Percentiles rank a stretch among this genome's conserved stretches.
These are phyloP conservation scores for Callyntrura guangdongensis DNA, from an alignment of 2,888 invertebrate species.

Conservation along the genomic window DNA sequence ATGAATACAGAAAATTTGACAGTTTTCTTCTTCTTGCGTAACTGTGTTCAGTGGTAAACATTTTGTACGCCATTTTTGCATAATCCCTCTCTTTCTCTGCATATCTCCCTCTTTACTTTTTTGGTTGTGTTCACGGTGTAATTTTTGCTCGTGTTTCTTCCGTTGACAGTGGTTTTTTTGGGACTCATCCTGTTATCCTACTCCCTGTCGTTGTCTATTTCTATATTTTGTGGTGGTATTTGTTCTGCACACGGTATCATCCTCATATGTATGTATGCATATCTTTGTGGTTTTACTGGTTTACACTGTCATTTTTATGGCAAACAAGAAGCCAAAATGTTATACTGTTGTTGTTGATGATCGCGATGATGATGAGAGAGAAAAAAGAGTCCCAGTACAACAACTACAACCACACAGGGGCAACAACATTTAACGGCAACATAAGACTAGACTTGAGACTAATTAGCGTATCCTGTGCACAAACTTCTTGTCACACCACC, in stretches of 20 bases:
- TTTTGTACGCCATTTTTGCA: background rate
- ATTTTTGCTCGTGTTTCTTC: conserved; percentile 45
- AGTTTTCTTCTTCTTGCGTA: background rate
- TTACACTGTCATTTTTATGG: background rate
- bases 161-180: conserved; percentile 36
- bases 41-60: background rate
- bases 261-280: no score
- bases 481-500: conserved; percentile 45
- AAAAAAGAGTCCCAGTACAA: background rate
- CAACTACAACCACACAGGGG: background rate
- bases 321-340: background rate
- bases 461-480: conserved; percentile 48
- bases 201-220: background rate
- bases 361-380: background rate
- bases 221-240: background rate
- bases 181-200: conserved; percentile 21
- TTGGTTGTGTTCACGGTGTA: background rate
- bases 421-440: conserved; percentile 28
- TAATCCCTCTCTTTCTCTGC: no score
- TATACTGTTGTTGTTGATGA: background rate
- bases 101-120: conserved; percentile 13
- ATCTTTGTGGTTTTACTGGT: conserved; percentile 46
- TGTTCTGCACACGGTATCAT: background rate
- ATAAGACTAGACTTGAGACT: conserved; percentile 41
- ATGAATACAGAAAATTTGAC: conserved; percentile 18